Conservation (phyloP, 2,888 invertebrate genomes). For the Crematogaster levior region DNA sequence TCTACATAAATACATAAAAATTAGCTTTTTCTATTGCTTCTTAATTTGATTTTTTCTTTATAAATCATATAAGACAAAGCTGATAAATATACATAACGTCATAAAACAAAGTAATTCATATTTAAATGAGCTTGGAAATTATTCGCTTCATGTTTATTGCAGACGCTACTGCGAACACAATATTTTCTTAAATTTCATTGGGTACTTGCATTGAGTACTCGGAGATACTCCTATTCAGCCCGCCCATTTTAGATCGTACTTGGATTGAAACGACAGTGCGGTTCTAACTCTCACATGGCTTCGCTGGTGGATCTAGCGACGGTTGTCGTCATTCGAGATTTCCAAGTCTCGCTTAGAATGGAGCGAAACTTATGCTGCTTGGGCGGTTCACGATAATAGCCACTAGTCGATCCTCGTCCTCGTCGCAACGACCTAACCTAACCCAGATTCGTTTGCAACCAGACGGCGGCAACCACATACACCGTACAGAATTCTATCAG, state of each 20-base stretch:
- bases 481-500: constrained; percentile 17
- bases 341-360: constrained; percentile 38
- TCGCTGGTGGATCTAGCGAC: constrained; percentile 33
- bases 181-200: constrained; percentile 28
- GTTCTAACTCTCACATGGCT: background rate
- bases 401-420: constrained; percentile 59
- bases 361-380: constrained; percentile 54
- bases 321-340: constrained; percentile 33
- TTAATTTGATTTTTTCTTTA: background rate
- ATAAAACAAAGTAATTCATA: constrained; percentile 7
- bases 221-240: constrained; percentile 14
- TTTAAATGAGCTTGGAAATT: constrained; percentile 27
- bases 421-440: constrained; percentile 51
- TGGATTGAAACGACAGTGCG: constrained; percentile 23
- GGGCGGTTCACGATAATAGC: constrained; percentile 59
- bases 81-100: background rate
- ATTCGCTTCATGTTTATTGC: constrained; percentile 32
- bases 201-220: background rate
- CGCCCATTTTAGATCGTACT: constrained; percentile 25
- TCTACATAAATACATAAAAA: constrained; percentile 16
- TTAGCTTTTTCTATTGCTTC: background rate
- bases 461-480: constrained; percentile 53
- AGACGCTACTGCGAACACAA: background rate
- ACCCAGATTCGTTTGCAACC: constrained; percentile 68
- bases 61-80: background rate